Base-by-base conservation (phyloP, 2,113 vertebrate genomes). In the Zingel zingel region DNA sequence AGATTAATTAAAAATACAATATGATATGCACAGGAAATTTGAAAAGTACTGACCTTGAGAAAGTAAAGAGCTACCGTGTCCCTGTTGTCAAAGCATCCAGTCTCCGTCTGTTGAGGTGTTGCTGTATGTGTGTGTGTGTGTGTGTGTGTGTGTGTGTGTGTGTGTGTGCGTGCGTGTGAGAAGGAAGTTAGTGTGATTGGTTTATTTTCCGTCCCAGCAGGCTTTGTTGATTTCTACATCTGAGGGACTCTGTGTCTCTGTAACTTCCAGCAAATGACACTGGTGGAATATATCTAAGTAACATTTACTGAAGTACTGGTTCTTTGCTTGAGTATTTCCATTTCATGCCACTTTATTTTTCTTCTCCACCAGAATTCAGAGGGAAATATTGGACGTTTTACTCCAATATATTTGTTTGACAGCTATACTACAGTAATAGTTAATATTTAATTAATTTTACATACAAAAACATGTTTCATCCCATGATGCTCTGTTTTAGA, bases 101-200 rank as follows among this genome's bases (percentile, higher is more conserved):
- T 74, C 5, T 43, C 21, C n/a, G 53, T 23, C 21, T 76, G 62
- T 54, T 50, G n/a, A 25, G 27, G 45, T 48, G 57, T 68, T 27
- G 77, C 30, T 48, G 43, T 30, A 5, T 75, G 39, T 63, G 61
- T 53, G 47, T 63, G 62, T 43, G 10, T 65, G 23, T 54, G 39
- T 50, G 23, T 59, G 56, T 27, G 56, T 73, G 7, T 65, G 54
- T 70, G 57, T 13, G 30, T 63, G 19, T 62, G 61, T 72, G 63
- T 64, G 62, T 59, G 64, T 30, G 56, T 65, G 63, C 56, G 64
- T 70, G 74, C 71, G 57, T 48, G 71, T 47, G 15, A 19, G n/a
- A 18, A 84, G 89, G 89, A 89, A 89, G 77, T 83, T 30, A 62
- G 61, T 72, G 78, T 87, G 88, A 86, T 83, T 84, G 83, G 84